Evolutionary conservation across 2,113 vertebrate species (phyloP), one percentile per base, ranked within the genome.

Genomic region (Pristiophorus japonicus): DNA sequence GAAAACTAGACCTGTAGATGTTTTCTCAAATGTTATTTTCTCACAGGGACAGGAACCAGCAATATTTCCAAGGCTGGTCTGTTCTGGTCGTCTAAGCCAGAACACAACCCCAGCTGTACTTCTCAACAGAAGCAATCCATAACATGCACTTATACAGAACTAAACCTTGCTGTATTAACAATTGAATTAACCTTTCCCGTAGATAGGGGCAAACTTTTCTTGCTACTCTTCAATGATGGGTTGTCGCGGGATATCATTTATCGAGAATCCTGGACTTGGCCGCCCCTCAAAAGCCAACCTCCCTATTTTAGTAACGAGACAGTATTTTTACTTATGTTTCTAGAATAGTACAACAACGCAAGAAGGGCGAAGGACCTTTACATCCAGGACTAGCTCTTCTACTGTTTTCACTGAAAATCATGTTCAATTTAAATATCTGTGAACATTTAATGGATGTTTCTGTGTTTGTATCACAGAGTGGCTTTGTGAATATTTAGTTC

Each of bases 101-200:
- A 91, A 62, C 59, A 38, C 59, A 92, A 92, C 38, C 59, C n/a
- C 11, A 92, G 88, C 88, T 92, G 88, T 63, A 92, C 59, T 38
- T 92, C 88, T 92, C 88, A 92, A 92, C 55, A 62, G n/a, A 65
- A 92, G 88, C 88, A 92, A 92, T 92, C 62, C 62, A 20, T 34
- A 92, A 92, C 59, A 92, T 5, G 59, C n/a, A 92, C 59, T 92
- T 92, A 63, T 42, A 65, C 38, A 22, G 59, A 92, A 92, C 88
- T 92, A 65, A 92, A 63, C 88, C 59, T 63, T 65, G 65, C 88
- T 92, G 59, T 63, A 92, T 65, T 92, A 92, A 63, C 59, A 38
- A 92, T 63, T 92, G 63, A 92, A 92, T 92, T 92, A 92, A 92
- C 88, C 59, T 92, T 92, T 92, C n/a, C 5, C 59, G 59, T 63